A percentile compares a stretch with the other conserved stretches of the same genome.
Conservation (phyloP, 2,888 invertebrate genomes). For the Chamaedrilus cognettii region DNA sequence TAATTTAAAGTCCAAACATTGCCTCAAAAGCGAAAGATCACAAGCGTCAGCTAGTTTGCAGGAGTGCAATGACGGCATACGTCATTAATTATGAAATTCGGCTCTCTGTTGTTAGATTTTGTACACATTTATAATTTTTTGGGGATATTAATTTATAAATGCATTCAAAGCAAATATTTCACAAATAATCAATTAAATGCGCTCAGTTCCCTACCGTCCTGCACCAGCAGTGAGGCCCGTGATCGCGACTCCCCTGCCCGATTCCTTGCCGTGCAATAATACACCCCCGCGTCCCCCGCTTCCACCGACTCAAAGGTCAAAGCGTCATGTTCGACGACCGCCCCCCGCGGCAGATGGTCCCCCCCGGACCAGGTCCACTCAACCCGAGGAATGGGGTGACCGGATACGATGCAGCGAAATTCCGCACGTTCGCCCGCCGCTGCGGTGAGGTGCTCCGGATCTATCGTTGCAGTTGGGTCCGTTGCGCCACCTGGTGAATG, state of each 20-base stretch:
- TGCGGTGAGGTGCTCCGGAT: slow-evolving; percentile 2
- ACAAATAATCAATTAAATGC: background rate
- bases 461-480: too few relatives aligned
- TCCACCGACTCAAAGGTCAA: slow-evolving; percentile 73
- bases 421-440: slow-evolving; percentile 46
- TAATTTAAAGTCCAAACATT: too few relatives aligned
- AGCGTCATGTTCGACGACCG: slow-evolving; percentile 64
- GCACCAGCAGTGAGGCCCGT: slow-evolving; percentile 71
- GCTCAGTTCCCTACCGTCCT: slow-evolving; percentile 47
- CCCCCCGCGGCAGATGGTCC: slow-evolving; percentile 54
- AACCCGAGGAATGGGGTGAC: slow-evolving; percentile 55
- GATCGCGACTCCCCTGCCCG: slow-evolving; percentile 68
- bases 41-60: too few relatives aligned
- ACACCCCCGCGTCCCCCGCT: slow-evolving; percentile 77
- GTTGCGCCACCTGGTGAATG: too few relatives aligned
- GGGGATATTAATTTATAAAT: too few relatives aligned
- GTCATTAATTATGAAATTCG: too few relatives aligned
- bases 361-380: slow-evolving; percentile 58
- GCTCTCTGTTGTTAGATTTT: too few relatives aligned
- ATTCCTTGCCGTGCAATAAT: slow-evolving; percentile 80
- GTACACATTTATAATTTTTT: too few relatives aligned
- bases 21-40: too few relatives aligned
- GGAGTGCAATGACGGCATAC: too few relatives aligned
- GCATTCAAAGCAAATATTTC: too few relatives aligned
- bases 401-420: slow-evolving; percentile 53